Evolutionary conservation across 1,140 invertebrate genomes (phyloP), one percentile per base, ranked within the genome.

Genomic region (Eumeta japonica): DNA sequence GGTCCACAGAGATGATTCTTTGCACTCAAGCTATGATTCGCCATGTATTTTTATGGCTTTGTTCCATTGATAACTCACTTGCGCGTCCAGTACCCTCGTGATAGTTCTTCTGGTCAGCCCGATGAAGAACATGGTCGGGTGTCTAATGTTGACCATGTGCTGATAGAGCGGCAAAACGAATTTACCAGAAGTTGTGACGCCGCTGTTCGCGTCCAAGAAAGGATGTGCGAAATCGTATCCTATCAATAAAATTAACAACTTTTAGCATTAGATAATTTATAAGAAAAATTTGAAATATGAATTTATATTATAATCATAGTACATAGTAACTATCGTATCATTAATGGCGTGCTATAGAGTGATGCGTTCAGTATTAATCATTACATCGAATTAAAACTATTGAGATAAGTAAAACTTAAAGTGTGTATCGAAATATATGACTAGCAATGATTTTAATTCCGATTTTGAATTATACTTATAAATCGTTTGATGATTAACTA

Each of bases 161-260:
- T 85, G 83, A 58, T 88, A 89, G 2, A 93, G 73, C 0, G 87
- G 85, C 15, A 77, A 73, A 2, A 92, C 75, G 40, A 79, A 79
- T 49, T 85, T 81, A 13, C 82, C 78, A 1, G 83, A 68, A 0
- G 83, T 71, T 7, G 57, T 64, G 2, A 90, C 55, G 2, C 77
- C 78, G 48, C 82, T 83, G 5, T 66, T 78, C 10, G 71, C 46
- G 19, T 80, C 68, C 4, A 91, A 58, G 67, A 90, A 90, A 1
- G 85, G 82, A 54, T 83, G 87, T 18, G 53, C 59, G 48, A 79
- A 87, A 28, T 76, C 54, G 51, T 88, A 91, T 1, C 89, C 88
- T 78, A 46, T 10, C 38, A 46, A 15, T 34, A 16, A 5, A 15
- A 16, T 29, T n/a, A n/a, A n/a, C n/a, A 11, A 9, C 9, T 9